phyloP scores from a whole-genome alignment of 2,888 invertebrate genomes.

The Eupithecia centaureata region DNA sequence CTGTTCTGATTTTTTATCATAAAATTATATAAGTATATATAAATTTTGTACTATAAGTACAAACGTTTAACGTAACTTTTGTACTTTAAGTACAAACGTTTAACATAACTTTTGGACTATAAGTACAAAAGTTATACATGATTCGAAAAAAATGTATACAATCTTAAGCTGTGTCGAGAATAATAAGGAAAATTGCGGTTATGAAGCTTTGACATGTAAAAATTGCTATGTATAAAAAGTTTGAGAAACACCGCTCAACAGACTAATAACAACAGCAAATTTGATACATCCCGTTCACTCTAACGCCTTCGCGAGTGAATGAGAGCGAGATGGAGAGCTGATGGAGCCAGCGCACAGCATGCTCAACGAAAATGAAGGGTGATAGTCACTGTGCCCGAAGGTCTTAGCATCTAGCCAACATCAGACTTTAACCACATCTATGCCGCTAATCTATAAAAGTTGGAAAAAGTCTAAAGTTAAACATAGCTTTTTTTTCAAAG shows the following conservation, averaged over 20 bases:
- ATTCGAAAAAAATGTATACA: neutral
- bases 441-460: neutral
- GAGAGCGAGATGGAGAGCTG: slow-evolving; percentile 67
- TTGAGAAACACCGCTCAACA: slow-evolving; percentile 13
- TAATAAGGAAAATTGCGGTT: neutral
- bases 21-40: too few species aligned
- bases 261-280: slow-evolving; percentile 72
- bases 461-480: neutral
- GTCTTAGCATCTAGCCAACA: slow-evolving; percentile 65
- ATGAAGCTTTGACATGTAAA: neutral
- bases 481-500: neutral
- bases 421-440: slow-evolving; percentile 37
- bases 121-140: too few species aligned
- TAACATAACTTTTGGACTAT: too few species aligned
- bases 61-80: too few species aligned
- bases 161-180: neutral
- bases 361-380: slow-evolving; percentile 83
- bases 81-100: too few species aligned
- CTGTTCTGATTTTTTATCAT: too few species aligned
- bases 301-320: slow-evolving; percentile 50
- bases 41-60: too few species aligned
- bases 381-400: slow-evolving; percentile 73
- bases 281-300: slow-evolving; percentile 70
- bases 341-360: slow-evolving; percentile 66
- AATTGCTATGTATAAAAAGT: neutral